Evolutionary conservation across 30 jellyfish, hydroid and myxozoan genomes (phyloP).

Genomic region (Catostylus mosaicus): DNA sequence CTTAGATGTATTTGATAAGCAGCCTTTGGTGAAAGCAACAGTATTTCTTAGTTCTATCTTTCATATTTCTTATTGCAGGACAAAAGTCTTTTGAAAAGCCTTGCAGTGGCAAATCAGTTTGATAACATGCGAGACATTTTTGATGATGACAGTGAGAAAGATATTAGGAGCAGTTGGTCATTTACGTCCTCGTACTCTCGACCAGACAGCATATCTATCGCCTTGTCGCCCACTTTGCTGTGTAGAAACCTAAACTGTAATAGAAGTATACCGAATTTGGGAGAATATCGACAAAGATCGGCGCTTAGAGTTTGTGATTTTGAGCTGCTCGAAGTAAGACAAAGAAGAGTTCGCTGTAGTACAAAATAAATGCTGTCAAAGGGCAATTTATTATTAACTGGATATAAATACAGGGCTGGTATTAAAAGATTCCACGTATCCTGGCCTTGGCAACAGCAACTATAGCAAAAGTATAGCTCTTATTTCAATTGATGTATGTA

Average conservation of each 20-base stretch:
- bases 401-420: too few species aligned
- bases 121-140: not conserved
- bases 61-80: too few species aligned
- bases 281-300: constrained; percentile 1
- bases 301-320: not conserved
- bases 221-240: constrained; percentile 20
- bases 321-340: not conserved
- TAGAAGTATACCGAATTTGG: not conserved
- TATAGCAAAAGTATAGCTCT: too few species aligned
- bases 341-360: constrained; percentile 3
- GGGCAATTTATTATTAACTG: too few species aligned
- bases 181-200: not conserved
- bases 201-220: not conserved
- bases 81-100: constrained; percentile 7
- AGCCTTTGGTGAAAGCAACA: not conserved
- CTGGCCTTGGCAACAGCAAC: too few species aligned
- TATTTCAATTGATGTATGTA: too few species aligned
- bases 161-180: not conserved
- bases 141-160: not conserved
- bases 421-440: too few species aligned
- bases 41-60: not conserved
- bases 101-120: constrained; percentile 48
- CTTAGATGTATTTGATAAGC: not conserved
- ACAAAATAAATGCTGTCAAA: not conserved
- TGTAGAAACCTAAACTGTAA: not conserved